These are phyloP conservation scores for Hafferia zeledoni DNA, from an alignment of 2,797 vertebrate genomes.

Conservation along the genomic window DNA sequence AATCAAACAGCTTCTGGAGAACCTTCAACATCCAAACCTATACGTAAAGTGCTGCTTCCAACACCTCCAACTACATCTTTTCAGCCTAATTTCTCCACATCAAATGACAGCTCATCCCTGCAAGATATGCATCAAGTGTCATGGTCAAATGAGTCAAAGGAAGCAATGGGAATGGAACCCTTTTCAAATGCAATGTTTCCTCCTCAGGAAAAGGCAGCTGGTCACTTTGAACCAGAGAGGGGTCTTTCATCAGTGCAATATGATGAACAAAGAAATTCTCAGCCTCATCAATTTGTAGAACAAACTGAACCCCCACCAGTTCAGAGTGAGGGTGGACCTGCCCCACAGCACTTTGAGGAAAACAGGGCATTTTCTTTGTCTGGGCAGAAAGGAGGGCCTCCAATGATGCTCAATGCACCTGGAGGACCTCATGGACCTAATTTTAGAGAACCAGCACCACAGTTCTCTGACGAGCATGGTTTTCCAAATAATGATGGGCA, in stretches of 20 bases:
- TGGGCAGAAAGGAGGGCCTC: conserved; percentile 75
- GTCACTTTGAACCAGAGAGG: conserved; percentile 58
- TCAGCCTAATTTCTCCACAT: conserved; percentile 69
- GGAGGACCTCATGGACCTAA: conserved; percentile 70
- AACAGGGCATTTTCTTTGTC: conserved; percentile 37
- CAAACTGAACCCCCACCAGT: conserved; percentile 15
- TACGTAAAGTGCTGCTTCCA: conserved; percentile 81
- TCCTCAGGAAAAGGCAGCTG: conserved; percentile 65
- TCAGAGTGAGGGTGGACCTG: conserved; percentile 64
- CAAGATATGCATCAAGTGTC: conserved; percentile 42
- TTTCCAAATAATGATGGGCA: conserved; percentile 78
- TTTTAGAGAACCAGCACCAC: conserved; percentile 78
- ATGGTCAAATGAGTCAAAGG: conserved; percentile 57
- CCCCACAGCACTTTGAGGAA: conserved; percentile 60
- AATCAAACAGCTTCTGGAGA: conserved; percentile 53
- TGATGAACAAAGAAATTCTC: conserved; percentile 66
- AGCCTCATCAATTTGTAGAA: conserved; percentile 54
- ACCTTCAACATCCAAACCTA: conserved; percentile 66
- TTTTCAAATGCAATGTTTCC: conserved; percentile 52
- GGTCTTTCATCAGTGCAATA: conserved; percentile 52
- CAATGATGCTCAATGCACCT: conserved; percentile 75
- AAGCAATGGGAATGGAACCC: conserved; percentile 55
- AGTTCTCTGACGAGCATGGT: conserved; percentile 73
- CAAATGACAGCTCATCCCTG: conserved; percentile 59
- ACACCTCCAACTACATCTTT: conserved; percentile 74